Evolutionary conservation across 2,113 vertebrate genomes (phyloP).

Genomic region (Phylloscopus trochilus): DNA sequence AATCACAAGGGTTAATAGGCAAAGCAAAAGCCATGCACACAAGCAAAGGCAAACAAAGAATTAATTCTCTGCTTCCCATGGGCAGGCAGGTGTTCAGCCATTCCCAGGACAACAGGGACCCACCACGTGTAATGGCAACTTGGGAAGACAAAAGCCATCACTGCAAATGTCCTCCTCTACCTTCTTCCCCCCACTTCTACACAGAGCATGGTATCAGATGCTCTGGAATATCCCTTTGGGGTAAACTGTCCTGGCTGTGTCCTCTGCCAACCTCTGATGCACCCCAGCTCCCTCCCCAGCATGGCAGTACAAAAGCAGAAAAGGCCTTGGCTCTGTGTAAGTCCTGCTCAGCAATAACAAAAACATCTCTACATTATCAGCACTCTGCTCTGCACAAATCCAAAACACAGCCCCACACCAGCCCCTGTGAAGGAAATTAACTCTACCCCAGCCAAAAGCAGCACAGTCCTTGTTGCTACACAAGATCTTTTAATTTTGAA

Average conservation of each 20-base stretch:
- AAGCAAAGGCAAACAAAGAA: neutral
- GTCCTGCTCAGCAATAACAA: neutral
- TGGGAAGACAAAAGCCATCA: neutral
- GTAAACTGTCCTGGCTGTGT: neutral
- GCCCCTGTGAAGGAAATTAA: neutral
- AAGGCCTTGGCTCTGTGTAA: neutral
- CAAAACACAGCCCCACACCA: neutral
- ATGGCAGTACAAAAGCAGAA: neutral
- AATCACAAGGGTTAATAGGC: neutral
- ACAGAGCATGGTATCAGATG: neutral
- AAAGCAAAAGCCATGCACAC: neutral
- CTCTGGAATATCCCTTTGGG: neutral
- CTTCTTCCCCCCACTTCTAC: neutral
- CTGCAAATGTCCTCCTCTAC: neutral
- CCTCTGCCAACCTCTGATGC: rapidly evolving
- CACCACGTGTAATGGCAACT: rapidly evolving
- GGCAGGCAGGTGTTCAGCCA: neutral
- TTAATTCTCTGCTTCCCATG: neutral
- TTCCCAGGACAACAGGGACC: neutral
- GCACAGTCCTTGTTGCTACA: neutral
- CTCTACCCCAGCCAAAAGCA: neutral
- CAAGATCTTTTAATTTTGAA: neutral
- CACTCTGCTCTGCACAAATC: neutral
- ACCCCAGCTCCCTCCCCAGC: neutral
- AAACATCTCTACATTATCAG: neutral